Percentiles rank a stretch among this genome's conserved stretches.
Evolutionary conservation across 2,888 invertebrate species (phyloP).

Genomic region (Hirtodrosophila alboralis): DNA sequence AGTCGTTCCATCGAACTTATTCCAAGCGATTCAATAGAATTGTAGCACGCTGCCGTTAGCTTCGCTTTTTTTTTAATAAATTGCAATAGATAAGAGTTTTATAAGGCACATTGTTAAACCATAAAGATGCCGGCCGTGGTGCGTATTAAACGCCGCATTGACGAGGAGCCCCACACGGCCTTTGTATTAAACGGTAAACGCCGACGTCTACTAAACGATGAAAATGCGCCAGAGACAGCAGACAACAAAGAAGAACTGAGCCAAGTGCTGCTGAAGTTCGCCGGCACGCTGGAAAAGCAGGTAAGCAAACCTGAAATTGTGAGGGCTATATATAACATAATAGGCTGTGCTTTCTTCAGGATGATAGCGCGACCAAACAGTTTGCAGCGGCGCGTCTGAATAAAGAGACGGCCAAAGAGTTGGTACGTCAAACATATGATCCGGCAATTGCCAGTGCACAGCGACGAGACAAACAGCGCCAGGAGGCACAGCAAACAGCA

Average conservation of each 20-base stretch:
- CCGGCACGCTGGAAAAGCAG: constrained; percentile 89
- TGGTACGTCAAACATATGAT: constrained; percentile 83
- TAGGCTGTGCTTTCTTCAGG: constrained; percentile 71
- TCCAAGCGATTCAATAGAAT: too few relatives aligned
- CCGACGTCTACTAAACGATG: constrained; percentile 85
- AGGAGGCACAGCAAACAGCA: constrained; percentile 84
- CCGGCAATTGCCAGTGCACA: constrained; percentile 83
- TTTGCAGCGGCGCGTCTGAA: constrained; percentile 84
- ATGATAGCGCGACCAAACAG: constrained; percentile 84
- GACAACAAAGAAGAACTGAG: constrained; percentile 82
- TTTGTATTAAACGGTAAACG: constrained; percentile 90
- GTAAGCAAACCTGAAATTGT: constrained; percentile 82
- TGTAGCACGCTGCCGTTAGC: constrained; percentile 7
- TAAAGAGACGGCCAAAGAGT: constrained; percentile 84
- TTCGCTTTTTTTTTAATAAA: constrained; percentile 18
- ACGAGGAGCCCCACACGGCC: constrained; percentile 89
- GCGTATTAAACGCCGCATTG: constrained; percentile 89
- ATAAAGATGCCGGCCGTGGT: constrained; percentile 86
- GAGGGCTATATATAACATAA: not conserved
- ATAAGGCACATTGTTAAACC: constrained; percentile 12
- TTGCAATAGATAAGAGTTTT: constrained; percentile 20
- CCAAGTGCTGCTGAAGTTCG: constrained; percentile 89
- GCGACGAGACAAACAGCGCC: constrained; percentile 84
- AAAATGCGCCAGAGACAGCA: constrained; percentile 33
- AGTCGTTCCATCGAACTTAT: too few relatives aligned